Percentiles rank a stretch among this genome's conserved stretches.
Conservation (phyloP, 2,797 vertebrate genomes). For the Spizella passerina region DNA sequence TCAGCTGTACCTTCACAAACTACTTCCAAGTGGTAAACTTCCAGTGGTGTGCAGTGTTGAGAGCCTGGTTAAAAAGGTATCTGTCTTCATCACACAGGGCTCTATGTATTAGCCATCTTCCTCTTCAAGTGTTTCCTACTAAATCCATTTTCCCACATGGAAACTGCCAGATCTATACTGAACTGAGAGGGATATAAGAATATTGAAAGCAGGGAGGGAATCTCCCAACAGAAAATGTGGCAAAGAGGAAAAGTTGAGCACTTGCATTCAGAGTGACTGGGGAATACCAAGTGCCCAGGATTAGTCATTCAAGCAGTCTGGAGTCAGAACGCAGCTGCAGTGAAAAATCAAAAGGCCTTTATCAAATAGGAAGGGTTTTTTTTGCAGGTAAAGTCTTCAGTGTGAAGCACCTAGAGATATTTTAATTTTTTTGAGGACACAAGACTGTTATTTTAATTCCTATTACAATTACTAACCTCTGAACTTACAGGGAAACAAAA, state of each 20-base stretch:
- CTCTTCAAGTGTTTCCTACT: neutral
- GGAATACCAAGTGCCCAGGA: neutral
- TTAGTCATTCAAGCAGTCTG: neutral
- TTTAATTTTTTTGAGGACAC: neutral
- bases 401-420: neutral
- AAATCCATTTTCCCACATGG: neutral
- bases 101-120: neutral
- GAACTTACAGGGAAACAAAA: neutral
- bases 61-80: neutral
- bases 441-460: neutral
- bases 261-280: neutral
- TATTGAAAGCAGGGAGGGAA: neutral
- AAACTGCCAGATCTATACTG: neutral
- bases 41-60: neutral
- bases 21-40: neutral
- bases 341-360: neutral
- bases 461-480: neutral
- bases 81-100: neutral
- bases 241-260: neutral
- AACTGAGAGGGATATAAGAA: neutral
- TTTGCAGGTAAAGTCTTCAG: neutral
- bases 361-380: neutral
- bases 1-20: neutral
- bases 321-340: neutral
- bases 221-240: neutral